These are phyloP conservation scores for Sylvia borin DNA, from an alignment of 2,797 vertebrate genomes.

Conservation along the genomic window DNA sequence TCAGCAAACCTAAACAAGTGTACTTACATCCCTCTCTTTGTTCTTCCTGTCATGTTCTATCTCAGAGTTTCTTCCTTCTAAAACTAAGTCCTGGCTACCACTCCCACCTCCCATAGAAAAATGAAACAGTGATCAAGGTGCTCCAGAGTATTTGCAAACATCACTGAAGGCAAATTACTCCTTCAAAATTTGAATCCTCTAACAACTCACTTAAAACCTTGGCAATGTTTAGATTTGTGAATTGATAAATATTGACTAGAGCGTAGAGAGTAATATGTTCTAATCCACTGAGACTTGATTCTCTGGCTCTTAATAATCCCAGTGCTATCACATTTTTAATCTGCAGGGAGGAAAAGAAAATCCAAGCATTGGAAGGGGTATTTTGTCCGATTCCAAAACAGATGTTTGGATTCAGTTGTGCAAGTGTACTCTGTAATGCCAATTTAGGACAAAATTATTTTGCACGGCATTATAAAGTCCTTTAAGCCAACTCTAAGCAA, in stretches of 20 bases:
- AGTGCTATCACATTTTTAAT: not conserved
- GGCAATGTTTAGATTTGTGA: not conserved
- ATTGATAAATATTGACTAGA: not conserved
- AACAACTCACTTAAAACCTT: not conserved
- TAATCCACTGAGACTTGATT: not conserved
- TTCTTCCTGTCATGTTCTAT: not conserved
- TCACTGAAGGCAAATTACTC: constrained; percentile 64
- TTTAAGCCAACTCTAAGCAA: constrained; percentile 81
- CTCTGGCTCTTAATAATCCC: not conserved
- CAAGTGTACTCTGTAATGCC: constrained; percentile 17
- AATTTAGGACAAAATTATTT: constrained; percentile 28
- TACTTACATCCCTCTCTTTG: not conserved
- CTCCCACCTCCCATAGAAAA: not conserved
- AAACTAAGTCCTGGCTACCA: not conserved
- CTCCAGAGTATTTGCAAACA: constrained; percentile 46
- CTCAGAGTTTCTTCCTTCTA: not conserved
- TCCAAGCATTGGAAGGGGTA: not conserved
- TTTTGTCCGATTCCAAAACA: not conserved
- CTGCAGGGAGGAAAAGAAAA: constrained; percentile 22
- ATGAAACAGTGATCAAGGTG: constrained; percentile 29
- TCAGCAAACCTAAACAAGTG: not conserved
- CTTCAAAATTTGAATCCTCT: constrained; percentile 21
- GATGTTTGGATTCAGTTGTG: constrained; percentile 31
- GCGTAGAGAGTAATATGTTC: not conserved
- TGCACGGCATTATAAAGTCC: constrained; percentile 63